phyloP scores from a whole-genome alignment of 2,113 vertebrate genomes.

The Oreochromis aureus region DNA sequence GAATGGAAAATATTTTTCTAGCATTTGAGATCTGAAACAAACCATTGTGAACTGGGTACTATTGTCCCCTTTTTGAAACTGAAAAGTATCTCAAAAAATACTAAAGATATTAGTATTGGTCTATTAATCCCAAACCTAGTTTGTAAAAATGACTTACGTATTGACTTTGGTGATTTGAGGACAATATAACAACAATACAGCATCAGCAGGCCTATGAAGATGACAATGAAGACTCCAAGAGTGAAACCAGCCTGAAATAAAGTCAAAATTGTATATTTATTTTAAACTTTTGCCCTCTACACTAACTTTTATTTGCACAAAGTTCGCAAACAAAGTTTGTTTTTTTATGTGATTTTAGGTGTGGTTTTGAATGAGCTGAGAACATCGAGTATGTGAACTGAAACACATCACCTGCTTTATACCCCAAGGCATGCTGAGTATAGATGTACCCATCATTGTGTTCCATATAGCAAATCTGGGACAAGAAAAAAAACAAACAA shows the following conservation, averaged over 20 bases:
- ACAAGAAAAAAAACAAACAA: not conserved
- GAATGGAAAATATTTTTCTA: not conserved
- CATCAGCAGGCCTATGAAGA: conserved; percentile 84
- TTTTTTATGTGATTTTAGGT: not conserved
- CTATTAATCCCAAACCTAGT: not conserved
- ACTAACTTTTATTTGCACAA: not conserved
- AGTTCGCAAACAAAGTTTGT: not conserved
- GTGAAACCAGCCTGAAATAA: conserved; percentile 89
- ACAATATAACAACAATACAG: conserved; percentile 94
- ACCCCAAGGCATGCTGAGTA: conserved; percentile 97
- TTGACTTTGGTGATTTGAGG: conserved; percentile 83
- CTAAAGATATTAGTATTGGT: not conserved
- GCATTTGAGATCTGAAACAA: not conserved
- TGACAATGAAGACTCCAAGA: conserved; percentile 81
- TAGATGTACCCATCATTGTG: conserved; percentile 99
- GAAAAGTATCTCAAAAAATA: not conserved
- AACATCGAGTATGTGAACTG: not conserved
- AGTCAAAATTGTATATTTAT: not conserved
- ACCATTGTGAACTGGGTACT: not conserved
- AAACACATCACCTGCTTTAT: conserved; percentile 87
- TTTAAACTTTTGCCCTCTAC: not conserved
- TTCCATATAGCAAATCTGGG: conserved; percentile 98
- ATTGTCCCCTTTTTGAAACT: not conserved
- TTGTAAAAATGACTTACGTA: conserved; percentile 77
- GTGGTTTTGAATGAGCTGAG: not conserved